phyloP scores from a whole-genome alignment of 2,888 invertebrate genomes.

The Lasioglossum malachurum region DNA sequence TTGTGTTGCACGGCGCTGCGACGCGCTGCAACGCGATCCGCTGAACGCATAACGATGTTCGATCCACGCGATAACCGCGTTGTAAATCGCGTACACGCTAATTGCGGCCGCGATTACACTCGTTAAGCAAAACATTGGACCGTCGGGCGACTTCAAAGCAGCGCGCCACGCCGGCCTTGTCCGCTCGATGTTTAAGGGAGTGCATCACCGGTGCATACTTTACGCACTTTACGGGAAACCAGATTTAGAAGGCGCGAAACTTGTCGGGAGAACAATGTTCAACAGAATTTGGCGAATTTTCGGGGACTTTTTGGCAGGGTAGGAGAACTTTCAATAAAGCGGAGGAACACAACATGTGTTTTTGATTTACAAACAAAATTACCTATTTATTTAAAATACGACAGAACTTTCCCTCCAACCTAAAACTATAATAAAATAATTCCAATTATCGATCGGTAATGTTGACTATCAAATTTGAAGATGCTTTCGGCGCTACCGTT shows the following conservation, averaged over 20 bases:
- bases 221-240: background rate
- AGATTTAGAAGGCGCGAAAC: background rate
- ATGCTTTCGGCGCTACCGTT: no score
- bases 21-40: background rate
- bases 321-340: background rate
- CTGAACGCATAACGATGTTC: background rate
- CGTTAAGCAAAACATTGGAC: background rate
- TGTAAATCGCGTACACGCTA: background rate
- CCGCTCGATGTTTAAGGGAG: background rate
- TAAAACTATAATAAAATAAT: no score
- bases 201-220: background rate
- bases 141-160: background rate
- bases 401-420: no score
- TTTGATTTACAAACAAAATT: no score
- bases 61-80: background rate
- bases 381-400: no score
- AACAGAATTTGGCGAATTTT: background rate
- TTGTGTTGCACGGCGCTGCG: background rate
- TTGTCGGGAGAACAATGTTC: background rate
- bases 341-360: no score
- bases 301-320: no score
- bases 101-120: slow-evolving; percentile 1
- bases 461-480: no score
- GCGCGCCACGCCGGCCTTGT: background rate
- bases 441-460: no score